Base-by-base conservation (phyloP, 2,113 vertebrate genomes). In the Puma concolor region DNA sequence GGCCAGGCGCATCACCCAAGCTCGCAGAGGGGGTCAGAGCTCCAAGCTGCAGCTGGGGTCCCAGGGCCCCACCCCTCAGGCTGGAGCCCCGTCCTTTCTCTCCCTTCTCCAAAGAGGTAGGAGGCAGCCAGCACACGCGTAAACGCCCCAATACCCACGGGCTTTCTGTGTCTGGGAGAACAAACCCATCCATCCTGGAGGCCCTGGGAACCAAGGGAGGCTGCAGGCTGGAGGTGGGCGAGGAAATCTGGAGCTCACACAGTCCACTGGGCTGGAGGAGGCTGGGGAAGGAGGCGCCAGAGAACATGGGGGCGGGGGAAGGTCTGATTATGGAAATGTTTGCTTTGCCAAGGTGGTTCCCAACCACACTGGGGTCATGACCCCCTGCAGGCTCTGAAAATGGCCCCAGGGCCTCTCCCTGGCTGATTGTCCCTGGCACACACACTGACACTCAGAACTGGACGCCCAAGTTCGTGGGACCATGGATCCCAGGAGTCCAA, bases 291-390 rank as follows among this genome's bases (percentile, higher is more conserved):
- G 29, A 41, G 50, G 66, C 1, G 1, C 44, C 41, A 13, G 57
- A n/a, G 93, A 72, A 27, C 4, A 29, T 1, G 0, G 0, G 8
- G 7, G 12, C 5, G 25, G 29, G 3, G 4, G 38, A 15, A 66
- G 44, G 19, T 33, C 19, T 86, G 76, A 54, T 2, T 17, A 5
- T 9, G 4, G 0, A 21, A 7, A 54, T 15, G 13, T 71, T 76
- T 25, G 67, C 31, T 50, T 52, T 48, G 54, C 12, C 14, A 13
- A 5, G 4, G 5, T 17, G 0, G 27, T 19, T 54, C 19, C n/a
- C 76, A 13, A 10, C 19, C 15, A 54, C 23, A 4, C 66, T 4
- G 2, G 52, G 50, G 50, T 27, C n/a, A 17, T 4, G 23, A 7
- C 21, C 52, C 31, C 23, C 11, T 66, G 72, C 15, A 57, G 83